phyloP scores from a whole-genome alignment of 2,888 invertebrate species.

The Pinctada fucata region DNA sequence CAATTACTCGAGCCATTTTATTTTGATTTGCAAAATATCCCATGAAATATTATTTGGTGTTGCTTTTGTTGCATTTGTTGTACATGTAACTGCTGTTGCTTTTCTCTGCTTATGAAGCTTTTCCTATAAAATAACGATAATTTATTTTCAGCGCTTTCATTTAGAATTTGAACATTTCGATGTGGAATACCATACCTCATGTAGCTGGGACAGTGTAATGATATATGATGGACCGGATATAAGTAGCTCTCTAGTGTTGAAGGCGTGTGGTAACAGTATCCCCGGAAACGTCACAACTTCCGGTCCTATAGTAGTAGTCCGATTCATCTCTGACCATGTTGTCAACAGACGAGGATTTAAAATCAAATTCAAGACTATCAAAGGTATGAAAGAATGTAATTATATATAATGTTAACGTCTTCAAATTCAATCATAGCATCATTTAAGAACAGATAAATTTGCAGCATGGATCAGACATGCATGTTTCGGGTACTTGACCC shows the following conservation, averaged over 20 bases:
- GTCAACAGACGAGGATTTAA: neutral
- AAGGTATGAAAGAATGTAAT: neutral
- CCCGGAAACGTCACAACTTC: neutral
- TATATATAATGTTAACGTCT: no score
- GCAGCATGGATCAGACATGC: no score
- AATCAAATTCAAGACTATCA: neutral
- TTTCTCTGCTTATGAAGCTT: no score
- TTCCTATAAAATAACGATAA: no score
- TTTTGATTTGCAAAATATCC: no score
- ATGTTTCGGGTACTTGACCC: no score
- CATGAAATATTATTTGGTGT: no score
- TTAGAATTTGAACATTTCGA: neutral
- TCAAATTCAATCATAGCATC: no score
- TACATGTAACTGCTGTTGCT: no score
- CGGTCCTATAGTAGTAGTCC: neutral
- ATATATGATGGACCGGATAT: neutral
- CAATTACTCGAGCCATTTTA: no score
- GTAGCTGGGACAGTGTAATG: neutral
- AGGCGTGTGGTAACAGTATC: neutral
- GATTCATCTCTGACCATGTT: neutral
- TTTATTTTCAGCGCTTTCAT: neutral
- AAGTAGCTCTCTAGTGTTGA: neutral
- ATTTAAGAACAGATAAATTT: no score
- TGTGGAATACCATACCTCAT: neutral
- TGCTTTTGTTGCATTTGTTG: no score